Evolutionary conservation across 2,113 vertebrate genomes (phyloP).

Genomic region (Eupsittula cactorum): DNA sequence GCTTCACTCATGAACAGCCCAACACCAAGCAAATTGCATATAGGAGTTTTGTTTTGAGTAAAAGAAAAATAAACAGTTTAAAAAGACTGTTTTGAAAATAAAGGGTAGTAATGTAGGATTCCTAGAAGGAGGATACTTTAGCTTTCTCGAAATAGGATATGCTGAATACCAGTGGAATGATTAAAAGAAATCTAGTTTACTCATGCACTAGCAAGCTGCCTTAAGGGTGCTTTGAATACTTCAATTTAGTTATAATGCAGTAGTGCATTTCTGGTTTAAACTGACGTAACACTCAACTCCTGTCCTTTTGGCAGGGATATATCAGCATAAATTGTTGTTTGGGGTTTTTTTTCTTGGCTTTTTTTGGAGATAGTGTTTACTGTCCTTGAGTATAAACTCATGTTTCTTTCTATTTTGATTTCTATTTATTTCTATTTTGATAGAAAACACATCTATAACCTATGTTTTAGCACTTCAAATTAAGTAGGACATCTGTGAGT

Average conservation of each 20-base stretch:
- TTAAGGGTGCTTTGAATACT: background rate
- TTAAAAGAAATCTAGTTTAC: background rate
- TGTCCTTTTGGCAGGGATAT: background rate
- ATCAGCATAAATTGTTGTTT: background rate
- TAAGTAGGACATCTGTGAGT: background rate
- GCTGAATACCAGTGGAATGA: background rate
- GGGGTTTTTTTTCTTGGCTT: background rate
- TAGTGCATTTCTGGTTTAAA: background rate
- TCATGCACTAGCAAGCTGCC: background rate
- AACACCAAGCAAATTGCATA: background rate
- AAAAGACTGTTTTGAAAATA: background rate
- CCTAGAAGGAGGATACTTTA: background rate
- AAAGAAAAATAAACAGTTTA: background rate
- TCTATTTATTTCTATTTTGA: background rate
- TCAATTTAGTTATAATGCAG: background rate
- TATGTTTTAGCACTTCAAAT: background rate
- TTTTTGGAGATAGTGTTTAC: background rate
- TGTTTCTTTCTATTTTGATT: no score
- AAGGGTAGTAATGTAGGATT: background rate
- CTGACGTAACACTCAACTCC: background rate
- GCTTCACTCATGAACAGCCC: background rate
- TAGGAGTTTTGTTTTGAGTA: background rate
- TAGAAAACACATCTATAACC: background rate
- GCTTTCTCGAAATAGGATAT: background rate
- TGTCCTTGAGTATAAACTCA: background rate